Evolutionary conservation across 2,888 invertebrate genomes (phyloP).

Genomic region (Carabus problematicus): DNA sequence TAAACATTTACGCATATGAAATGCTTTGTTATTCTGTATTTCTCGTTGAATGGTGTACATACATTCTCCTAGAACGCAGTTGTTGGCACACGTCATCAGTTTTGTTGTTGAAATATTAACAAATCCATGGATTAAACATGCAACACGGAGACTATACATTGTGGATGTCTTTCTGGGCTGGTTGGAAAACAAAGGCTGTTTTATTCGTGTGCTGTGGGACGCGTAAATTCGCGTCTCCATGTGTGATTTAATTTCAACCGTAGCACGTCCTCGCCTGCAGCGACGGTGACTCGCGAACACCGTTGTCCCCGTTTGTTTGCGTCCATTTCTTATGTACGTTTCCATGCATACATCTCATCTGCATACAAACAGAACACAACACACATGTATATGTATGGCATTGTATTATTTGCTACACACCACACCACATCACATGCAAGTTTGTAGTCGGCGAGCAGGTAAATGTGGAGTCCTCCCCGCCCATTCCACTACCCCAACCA

Average conservation of each 20-base stretch:
- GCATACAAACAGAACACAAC: conserved; percentile 25
- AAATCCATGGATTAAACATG: too few species aligned
- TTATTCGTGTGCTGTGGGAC: background rate
- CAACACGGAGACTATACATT: background rate
- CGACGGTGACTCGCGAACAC: background rate
- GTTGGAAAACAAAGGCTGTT: background rate
- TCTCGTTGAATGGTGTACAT: too few species aligned
- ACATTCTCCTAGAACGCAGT: too few species aligned
- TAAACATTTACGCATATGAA: too few species aligned
- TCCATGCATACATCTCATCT: conserved; percentile 35
- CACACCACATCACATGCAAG: conserved; percentile 1
- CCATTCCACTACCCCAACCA: too few species aligned
- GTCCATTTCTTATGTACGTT: conserved; percentile 20
- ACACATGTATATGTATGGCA: background rate
- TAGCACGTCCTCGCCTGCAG: background rate
- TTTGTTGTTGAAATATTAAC: too few species aligned
- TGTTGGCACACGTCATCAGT: too few species aligned
- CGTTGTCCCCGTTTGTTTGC: conserved; percentile 22
- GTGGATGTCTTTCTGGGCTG: conserved; percentile 6
- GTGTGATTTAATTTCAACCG: background rate
- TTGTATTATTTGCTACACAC: background rate
- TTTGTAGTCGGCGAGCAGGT: conserved; percentile 8
- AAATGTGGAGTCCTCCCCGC: conserved; percentile 1
- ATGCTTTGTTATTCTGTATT: too few species aligned
- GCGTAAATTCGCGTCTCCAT: background rate